Evolutionary conservation across 2,797 vertebrate genomes (phyloP).

Genomic region (Megalops cyprinoides): DNA sequence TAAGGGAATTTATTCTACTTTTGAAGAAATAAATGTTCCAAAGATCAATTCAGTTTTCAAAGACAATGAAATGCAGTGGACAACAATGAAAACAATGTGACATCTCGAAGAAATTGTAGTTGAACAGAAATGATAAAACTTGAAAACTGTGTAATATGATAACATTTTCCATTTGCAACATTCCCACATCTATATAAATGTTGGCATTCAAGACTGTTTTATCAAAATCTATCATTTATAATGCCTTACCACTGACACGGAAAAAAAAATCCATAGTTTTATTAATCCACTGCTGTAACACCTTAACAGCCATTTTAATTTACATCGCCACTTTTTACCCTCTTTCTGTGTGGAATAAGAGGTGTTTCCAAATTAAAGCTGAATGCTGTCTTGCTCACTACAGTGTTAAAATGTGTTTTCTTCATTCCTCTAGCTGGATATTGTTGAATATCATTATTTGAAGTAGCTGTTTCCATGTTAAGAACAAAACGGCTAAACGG

Average conservation of each 20-base stretch:
- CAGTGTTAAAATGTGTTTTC: neutral
- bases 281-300: neutral
- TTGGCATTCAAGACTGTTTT: neutral
- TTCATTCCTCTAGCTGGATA: neutral
- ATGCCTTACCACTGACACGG: neutral
- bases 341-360: neutral
- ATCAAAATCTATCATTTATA: no score
- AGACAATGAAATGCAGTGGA: no score
- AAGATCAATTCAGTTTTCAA: neutral
- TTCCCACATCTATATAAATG: neutral
- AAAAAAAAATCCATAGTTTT: neutral
- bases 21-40: neutral
- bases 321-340: neutral
- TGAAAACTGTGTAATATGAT: neutral
- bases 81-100: neutral
- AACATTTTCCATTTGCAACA: constrained; percentile 5
- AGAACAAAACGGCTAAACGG: constrained; percentile 14
- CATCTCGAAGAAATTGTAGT: neutral
- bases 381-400: neutral
- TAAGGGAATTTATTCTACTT: neutral
- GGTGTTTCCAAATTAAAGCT: constrained; percentile 15
- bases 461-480: neutral
- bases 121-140: neutral
- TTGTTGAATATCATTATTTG: neutral
- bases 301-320: neutral